phyloP scores from a whole-genome alignment of 1,140 invertebrate genomes.

The Periplaneta americana region DNA sequence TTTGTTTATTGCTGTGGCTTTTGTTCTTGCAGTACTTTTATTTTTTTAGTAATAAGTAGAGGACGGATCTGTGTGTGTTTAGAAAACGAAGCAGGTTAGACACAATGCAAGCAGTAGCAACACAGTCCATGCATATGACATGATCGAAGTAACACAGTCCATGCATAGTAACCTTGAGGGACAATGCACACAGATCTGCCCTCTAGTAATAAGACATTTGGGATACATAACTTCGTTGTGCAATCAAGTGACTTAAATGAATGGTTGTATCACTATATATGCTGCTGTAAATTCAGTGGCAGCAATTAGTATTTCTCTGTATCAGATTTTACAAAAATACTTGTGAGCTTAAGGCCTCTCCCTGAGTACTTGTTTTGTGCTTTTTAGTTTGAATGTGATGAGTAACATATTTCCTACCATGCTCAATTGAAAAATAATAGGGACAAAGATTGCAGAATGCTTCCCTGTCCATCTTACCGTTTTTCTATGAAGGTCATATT shows the following conservation, averaged over 20 bases:
- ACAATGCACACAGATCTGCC: too few species aligned
- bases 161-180: too few species aligned
- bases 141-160: too few species aligned
- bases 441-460: neutral
- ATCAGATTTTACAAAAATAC: neutral
- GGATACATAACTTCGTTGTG: neutral
- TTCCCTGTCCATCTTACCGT: neutral
- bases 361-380: neutral
- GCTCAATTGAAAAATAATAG: neutral
- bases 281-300: neutral
- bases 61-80: too few species aligned
- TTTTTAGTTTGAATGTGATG: neutral
- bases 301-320: neutral
- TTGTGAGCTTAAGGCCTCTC: neutral
- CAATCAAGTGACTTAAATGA: neutral
- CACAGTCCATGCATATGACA: too few species aligned
- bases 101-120: too few species aligned
- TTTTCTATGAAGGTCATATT: neutral
- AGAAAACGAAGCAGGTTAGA: too few species aligned
- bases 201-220: too few species aligned
- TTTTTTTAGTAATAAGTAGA: too few species aligned
- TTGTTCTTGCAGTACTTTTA: neutral
- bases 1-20: neutral
- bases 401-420: neutral
- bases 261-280: neutral